Conservation (phyloP, 2,113 vertebrate species). For the Gallinago media region DNA sequence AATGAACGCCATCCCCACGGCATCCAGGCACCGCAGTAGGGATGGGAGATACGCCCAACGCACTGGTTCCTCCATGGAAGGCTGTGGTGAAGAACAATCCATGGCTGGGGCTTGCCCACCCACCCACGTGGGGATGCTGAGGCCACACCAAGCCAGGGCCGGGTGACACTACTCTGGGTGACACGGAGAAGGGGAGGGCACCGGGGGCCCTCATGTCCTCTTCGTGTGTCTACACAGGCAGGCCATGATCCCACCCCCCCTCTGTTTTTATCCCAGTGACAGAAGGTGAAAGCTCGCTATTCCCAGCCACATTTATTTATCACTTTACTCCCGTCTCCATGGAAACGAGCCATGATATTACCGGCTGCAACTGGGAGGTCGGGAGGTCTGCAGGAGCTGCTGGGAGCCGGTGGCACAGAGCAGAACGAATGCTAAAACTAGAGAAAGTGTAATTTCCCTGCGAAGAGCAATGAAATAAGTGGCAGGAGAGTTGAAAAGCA, state of each 20-base stretch:
- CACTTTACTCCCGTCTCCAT: neutral
- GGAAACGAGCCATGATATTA: conserved; percentile 12
- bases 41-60: neutral
- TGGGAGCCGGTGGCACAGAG: neutral
- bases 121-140: neutral
- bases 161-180: neutral
- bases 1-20: accelerated
- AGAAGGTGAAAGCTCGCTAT: neutral
- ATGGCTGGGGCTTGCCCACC: neutral
- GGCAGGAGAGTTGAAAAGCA: conserved; percentile 29
- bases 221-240: neutral
- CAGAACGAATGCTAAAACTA: neutral
- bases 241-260: neutral
- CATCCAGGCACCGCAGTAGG: neutral
- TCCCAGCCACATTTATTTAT: conserved; percentile 9
- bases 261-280: neutral
- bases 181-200: neutral
- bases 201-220: accelerated
- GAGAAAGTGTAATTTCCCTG: neutral
- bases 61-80: accelerated
- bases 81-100: neutral
- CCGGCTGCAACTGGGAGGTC: neutral
- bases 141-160: neutral
- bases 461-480: neutral
- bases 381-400: neutral